These are phyloP conservation scores for Diceros bicornis DNA, from an alignment of 2,797 vertebrate species.

Conservation along the genomic window DNA sequence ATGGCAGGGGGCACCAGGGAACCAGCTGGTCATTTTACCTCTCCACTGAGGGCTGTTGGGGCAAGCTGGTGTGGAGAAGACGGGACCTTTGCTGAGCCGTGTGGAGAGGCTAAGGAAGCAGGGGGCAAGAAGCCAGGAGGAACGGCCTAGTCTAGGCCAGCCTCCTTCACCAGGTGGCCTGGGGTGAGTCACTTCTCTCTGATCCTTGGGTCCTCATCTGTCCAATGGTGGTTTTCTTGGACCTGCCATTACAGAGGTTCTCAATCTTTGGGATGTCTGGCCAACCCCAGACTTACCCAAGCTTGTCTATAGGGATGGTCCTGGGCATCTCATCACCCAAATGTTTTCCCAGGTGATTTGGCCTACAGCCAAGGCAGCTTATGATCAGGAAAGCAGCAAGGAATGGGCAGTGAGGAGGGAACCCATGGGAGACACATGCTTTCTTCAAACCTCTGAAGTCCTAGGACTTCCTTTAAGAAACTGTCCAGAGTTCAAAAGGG, in stretches of 20 bases:
- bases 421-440: not conserved
- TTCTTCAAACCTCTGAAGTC: conserved; percentile 11
- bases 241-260: not conserved
- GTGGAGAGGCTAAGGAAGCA: not conserved
- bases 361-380: not conserved
- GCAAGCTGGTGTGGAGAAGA: not conserved
- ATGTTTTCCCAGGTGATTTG: not conserved
- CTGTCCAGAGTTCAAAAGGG: not conserved
- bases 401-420: not conserved
- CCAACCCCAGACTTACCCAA: not conserved
- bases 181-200: not conserved
- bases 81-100: not conserved
- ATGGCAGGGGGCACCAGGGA: not conserved
- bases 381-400: not conserved
- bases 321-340: not conserved
- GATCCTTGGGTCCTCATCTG: not conserved
- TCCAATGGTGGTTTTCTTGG: not conserved
- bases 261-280: not conserved
- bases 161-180: not conserved
- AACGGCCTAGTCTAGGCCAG: too few species aligned
- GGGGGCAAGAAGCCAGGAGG: not conserved
- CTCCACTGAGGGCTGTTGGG: not conserved
- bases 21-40: not conserved
- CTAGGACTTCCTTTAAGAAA: not conserved
- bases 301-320: not conserved